Conservation (phyloP, 2,797 vertebrate species). For the Diplodus puntazzo region DNA sequence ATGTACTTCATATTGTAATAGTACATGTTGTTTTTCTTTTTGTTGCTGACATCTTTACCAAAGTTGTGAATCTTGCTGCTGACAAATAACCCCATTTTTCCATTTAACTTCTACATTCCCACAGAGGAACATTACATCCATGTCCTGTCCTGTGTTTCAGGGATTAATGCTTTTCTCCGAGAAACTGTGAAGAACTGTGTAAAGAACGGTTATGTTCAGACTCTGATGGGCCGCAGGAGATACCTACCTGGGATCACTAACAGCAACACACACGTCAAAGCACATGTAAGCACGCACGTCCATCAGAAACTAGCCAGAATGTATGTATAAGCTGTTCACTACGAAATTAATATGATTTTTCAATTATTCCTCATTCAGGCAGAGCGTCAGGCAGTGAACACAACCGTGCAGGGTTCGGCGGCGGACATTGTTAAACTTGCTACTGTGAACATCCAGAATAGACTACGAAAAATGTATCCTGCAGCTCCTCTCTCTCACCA, state of each 20-base stretch:
- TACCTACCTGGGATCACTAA: conserved; percentile 94
- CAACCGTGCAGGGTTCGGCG: conserved; percentile 95
- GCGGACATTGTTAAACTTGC: conserved; percentile 98
- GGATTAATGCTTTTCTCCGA: conserved; percentile 91
- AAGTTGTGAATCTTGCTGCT: neutral
- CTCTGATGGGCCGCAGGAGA: conserved; percentile 92
- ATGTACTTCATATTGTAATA: neutral
- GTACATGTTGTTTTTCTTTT: neutral
- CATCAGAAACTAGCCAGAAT: neutral
- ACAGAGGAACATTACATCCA: neutral
- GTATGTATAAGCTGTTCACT: neutral
- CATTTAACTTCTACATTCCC: neutral
- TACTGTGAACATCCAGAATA: conserved; percentile 93
- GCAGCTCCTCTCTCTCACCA: conserved; percentile 86
- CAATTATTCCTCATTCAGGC: conserved; percentile 83
- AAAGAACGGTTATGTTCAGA: conserved; percentile 94
- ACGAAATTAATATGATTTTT: neutral
- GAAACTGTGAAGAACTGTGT: conserved; percentile 92
- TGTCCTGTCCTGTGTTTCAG: conserved; percentile 77
- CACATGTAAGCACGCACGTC: conserved; percentile 86
- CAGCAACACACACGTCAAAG: conserved; percentile 88
- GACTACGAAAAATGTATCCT: conserved; percentile 84
- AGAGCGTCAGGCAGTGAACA: conserved; percentile 97
- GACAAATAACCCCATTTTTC: too few relatives aligned
- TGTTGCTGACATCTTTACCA: neutral